phyloP scores from a whole-genome alignment of 1,140 invertebrate species.

The Camponotus pennsylvanicus region DNA sequence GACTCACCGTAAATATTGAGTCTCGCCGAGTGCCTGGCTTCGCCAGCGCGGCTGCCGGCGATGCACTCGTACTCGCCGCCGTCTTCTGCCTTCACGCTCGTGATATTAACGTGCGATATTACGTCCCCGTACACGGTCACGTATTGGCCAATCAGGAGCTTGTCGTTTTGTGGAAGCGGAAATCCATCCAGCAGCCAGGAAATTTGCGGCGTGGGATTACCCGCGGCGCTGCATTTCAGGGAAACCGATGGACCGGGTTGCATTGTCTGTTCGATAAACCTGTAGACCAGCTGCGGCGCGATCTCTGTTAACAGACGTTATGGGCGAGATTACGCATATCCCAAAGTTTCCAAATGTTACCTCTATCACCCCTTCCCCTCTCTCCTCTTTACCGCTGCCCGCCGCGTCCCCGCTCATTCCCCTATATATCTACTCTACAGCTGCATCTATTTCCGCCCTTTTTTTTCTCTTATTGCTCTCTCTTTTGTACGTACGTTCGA shows the following conservation, averaged over 20 bases:
- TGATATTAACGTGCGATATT: conserved; percentile 92
- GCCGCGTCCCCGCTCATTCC: no score
- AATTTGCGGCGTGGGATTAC: conserved; percentile 89
- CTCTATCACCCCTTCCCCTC: not conserved
- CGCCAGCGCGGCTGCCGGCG: conserved; percentile 89
- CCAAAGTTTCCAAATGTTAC: conserved; percentile 56
- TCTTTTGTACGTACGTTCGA: not conserved
- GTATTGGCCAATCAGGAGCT: conserved; percentile 89
- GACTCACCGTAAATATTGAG: conserved; percentile 90
- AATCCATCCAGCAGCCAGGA: conserved; percentile 88
- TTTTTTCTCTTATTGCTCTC: not conserved
- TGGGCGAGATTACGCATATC: conserved; percentile 60
- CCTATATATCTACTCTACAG: not conserved
- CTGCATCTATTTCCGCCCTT: conserved; percentile 7
- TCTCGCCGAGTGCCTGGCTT: conserved; percentile 87
- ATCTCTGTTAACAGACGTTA: conserved; percentile 86
- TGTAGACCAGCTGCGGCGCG: conserved; percentile 87
- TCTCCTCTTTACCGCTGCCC: no score
- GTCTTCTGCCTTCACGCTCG: conserved; percentile 89
- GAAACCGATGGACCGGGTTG: conserved; percentile 88
- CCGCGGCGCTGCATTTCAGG: conserved; percentile 89
- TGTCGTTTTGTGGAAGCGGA: conserved; percentile 87
- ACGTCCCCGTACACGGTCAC: conserved; percentile 90
- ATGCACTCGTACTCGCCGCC: conserved; percentile 91
- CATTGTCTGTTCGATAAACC: conserved; percentile 88